Evolutionary conservation across 2,888 invertebrate species (phyloP).

Genomic region (Brachypalpus laphriformis): DNA sequence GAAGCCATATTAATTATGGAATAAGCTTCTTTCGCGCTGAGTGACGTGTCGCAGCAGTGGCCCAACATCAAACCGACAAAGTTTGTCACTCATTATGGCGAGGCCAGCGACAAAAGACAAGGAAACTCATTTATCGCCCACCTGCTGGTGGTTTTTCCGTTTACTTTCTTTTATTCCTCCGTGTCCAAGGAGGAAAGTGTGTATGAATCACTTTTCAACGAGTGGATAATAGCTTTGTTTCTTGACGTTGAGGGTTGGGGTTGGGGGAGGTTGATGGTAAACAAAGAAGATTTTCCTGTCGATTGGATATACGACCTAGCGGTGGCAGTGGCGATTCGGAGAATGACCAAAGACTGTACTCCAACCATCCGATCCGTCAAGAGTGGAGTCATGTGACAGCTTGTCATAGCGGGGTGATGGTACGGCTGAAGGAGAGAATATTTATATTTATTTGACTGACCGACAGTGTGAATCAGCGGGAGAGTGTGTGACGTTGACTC

Average conservation of each 20-base stretch:
- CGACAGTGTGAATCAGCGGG: slow-evolving; percentile 50
- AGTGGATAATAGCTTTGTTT: slow-evolving; percentile 69
- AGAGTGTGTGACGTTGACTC: slow-evolving; percentile 42
- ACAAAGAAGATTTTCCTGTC: slow-evolving; percentile 74
- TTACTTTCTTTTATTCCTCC: neutral
- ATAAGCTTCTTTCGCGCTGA: slow-evolving; percentile 68
- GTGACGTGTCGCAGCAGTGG: slow-evolving; percentile 58
- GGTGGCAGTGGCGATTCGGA: slow-evolving; percentile 42
- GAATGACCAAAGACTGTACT: slow-evolving; percentile 63
- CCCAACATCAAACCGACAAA: slow-evolving; percentile 43
- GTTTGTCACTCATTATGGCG: slow-evolving; percentile 55
- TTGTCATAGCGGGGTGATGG: slow-evolving; percentile 43
- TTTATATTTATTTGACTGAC: slow-evolving; percentile 62
- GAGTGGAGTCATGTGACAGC: slow-evolving; percentile 55
- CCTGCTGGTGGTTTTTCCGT: slow-evolving; percentile 49
- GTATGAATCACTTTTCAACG: slow-evolving; percentile 72
- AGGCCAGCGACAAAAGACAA: neutral
- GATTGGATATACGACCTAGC: slow-evolving; percentile 63
- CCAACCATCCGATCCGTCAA: slow-evolving; percentile 36
- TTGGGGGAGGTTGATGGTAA: slow-evolving; percentile 10
- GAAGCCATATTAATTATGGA: slow-evolving; percentile 73
- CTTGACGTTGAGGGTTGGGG: slow-evolving; percentile 5
- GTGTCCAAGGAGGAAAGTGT: slow-evolving; percentile 40
- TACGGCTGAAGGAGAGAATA: slow-evolving; percentile 27
- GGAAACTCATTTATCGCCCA: slow-evolving; percentile 34